Conservation (phyloP, 2,113 vertebrate genomes). For the Phylloscopus trochiloides region DNA sequence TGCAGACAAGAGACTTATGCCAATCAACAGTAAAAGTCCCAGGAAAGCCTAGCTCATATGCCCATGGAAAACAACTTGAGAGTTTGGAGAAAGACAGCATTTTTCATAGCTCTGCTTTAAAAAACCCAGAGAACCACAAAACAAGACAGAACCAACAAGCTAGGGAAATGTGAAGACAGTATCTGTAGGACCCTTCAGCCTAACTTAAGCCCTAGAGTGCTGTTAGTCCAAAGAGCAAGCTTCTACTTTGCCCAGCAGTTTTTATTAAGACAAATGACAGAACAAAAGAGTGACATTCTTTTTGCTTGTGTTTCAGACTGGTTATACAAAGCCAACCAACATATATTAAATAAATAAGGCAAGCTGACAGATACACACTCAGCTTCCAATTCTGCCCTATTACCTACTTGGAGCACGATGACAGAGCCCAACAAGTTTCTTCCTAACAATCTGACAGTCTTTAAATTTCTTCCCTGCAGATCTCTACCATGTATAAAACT, state of each 20-base stretch:
- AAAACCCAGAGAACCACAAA: neutral
- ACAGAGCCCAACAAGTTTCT: neutral
- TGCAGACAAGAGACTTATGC: neutral
- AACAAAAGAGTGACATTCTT: neutral
- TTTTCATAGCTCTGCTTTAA: neutral
- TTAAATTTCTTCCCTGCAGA: neutral
- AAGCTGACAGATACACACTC: neutral
- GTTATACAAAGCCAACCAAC: neutral
- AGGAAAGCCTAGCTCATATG: neutral
- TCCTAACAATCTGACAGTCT: neutral
- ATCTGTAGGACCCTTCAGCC: neutral
- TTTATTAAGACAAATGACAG: neutral
- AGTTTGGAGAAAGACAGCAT: neutral
- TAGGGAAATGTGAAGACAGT: neutral
- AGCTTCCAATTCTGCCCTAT: neutral
- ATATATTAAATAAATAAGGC: neutral
- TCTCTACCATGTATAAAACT: neutral
- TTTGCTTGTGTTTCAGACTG: neutral
- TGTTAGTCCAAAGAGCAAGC: neutral
- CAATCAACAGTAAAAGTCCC: conserved; percentile 18
- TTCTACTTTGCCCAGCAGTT: neutral
- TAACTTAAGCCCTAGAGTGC: neutral
- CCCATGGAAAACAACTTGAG: neutral
- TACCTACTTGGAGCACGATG: neutral
- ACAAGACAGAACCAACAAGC: neutral